A percentile compares a stretch with the other conserved stretches of the same genome.
Evolutionary conservation across 2,888 invertebrate species (phyloP).

Genomic region (Abrostola triplasia): DNA sequence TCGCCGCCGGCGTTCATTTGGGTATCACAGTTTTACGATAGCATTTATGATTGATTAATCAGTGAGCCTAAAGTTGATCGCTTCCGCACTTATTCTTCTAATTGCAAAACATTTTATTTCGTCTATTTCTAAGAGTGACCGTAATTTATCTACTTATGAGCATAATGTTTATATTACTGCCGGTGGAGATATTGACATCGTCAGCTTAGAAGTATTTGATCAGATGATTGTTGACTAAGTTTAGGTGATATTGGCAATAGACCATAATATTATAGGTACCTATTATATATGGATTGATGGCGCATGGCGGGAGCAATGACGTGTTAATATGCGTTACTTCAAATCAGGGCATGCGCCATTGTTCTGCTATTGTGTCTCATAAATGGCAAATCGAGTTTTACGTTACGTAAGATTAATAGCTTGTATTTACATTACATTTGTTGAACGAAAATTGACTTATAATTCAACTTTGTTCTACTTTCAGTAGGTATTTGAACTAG

Average conservation of each 20-base stretch:
- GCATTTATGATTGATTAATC: slow-evolving; percentile 81
- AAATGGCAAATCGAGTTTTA: slow-evolving; percentile 57
- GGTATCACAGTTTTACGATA: slow-evolving; percentile 74
- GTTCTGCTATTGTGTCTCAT: slow-evolving; percentile 58
- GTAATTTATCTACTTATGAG: slow-evolving; percentile 57
- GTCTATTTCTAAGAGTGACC: slow-evolving; percentile 46
- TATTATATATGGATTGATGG: slow-evolving; percentile 14
- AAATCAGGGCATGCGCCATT: slow-evolving; percentile 56
- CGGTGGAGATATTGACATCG: slow-evolving; percentile 48
- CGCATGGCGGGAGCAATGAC: slow-evolving; percentile 42
- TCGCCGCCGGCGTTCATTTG: slow-evolving; percentile 73
- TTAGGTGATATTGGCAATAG: slow-evolving; percentile 27
- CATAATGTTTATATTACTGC: slow-evolving; percentile 48
- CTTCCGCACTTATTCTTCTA: slow-evolving; percentile 78
- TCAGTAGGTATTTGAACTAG: slow-evolving; percentile 40
- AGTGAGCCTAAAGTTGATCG: slow-evolving; percentile 75
- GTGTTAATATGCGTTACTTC: slow-evolving; percentile 52
- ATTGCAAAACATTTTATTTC: slow-evolving; percentile 72
- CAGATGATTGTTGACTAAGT: slow-evolving; percentile 43
- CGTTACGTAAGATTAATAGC: slow-evolving; percentile 56
- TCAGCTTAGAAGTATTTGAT: slow-evolving; percentile 37
- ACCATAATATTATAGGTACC: slow-evolving; percentile 29
- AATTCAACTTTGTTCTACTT: slow-evolving; percentile 47
- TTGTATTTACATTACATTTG: slow-evolving; percentile 53
- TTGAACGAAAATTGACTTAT: slow-evolving; percentile 50